Evolutionary conservation across 2,888 invertebrate genomes (phyloP).

Genomic region (Lamellibrachia columna): DNA sequence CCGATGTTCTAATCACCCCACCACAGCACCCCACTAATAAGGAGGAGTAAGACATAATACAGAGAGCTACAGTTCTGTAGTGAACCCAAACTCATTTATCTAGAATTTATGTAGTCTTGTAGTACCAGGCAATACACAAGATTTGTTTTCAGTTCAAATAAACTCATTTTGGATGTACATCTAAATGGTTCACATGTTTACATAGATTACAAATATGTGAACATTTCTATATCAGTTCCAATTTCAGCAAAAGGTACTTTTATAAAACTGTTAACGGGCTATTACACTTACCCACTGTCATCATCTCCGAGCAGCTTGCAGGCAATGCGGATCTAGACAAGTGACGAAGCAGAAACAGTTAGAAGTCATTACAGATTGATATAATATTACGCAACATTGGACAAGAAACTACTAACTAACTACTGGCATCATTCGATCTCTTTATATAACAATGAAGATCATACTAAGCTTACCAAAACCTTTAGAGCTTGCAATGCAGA

Average conservation of each 20-base stretch:
- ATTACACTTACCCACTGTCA: conserved; percentile 62
- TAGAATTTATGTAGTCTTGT: no score
- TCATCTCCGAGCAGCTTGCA: conserved; percentile 92
- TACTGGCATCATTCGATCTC: not conserved
- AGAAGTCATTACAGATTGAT: not conserved
- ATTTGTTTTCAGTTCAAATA: no score
- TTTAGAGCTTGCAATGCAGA: not conserved
- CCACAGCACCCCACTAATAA: no score
- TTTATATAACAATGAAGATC: not conserved
- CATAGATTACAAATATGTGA: not conserved
- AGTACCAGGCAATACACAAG: no score
- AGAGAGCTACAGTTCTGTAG: no score
- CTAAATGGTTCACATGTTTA: no score
- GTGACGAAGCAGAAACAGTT: not conserved
- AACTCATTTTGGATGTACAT: no score
- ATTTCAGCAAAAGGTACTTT: not conserved
- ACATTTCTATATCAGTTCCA: not conserved
- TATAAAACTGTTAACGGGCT: not conserved
- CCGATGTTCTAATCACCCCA: no score
- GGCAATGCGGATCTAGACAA: conserved; percentile 83
- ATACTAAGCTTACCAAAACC: not conserved
- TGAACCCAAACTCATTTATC: no score
- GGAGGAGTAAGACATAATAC: no score
- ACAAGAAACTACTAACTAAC: not conserved
- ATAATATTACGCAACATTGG: not conserved